phyloP scores from a whole-genome alignment of 2,797 vertebrate genomes.

The Ptychadena robeensis region DNA sequence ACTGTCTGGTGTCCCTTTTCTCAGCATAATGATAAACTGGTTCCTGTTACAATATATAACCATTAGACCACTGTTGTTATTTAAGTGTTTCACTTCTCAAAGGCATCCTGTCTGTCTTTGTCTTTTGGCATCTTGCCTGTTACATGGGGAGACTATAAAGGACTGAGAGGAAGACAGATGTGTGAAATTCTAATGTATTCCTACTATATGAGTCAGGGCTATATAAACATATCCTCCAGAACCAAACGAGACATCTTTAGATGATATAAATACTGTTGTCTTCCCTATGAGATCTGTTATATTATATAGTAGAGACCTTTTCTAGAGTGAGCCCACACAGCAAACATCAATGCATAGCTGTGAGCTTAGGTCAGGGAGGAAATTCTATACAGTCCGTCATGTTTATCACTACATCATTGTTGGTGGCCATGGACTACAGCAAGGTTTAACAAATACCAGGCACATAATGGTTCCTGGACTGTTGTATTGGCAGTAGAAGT shows the following conservation, averaged over 20 bases:
- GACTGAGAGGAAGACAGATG: constrained; percentile 12
- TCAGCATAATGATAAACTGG: not conserved
- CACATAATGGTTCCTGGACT: not conserved
- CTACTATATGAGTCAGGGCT: constrained; percentile 10
- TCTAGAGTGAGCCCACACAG: constrained; percentile 6
- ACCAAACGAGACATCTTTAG: not conserved
- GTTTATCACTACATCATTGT: not conserved
- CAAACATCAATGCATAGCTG: not conserved
- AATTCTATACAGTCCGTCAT: not conserved
- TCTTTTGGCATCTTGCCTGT: not conserved
- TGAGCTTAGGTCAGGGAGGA: not conserved
- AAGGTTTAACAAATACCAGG: not conserved
- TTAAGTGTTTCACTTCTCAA: not conserved
- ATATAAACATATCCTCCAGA: constrained; percentile 33
- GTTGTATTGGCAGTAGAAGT: too few relatives aligned
- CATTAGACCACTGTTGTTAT: not conserved
- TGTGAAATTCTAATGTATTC: constrained; percentile 23
- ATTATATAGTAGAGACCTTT: not conserved
- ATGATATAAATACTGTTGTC: constrained; percentile 14
- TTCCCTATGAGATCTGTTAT: constrained; percentile 1
- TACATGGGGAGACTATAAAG: not conserved
- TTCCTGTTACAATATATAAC: not conserved
- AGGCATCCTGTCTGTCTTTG: not conserved
- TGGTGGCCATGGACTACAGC: not conserved
- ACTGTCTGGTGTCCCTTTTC: not conserved